Conservation (phyloP, 1,140 invertebrate genomes). For the Xylocopa sonorina region DNA sequence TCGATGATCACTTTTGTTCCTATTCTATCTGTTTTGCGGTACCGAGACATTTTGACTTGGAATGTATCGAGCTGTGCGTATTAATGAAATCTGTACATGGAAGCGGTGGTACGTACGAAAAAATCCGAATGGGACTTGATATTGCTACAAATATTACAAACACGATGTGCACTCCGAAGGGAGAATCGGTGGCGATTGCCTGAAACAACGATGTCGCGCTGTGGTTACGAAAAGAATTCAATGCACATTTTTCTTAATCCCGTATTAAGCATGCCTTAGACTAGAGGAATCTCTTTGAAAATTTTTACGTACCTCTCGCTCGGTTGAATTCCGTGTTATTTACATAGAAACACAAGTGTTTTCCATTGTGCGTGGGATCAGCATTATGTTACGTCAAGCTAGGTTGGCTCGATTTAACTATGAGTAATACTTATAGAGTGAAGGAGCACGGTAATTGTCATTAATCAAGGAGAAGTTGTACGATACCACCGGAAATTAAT, state of each 20-base stretch:
- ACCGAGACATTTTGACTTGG: conserved; percentile 24
- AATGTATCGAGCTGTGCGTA: conserved; percentile 48
- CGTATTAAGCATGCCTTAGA: conserved; percentile 12
- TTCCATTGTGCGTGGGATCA: conserved; percentile 14
- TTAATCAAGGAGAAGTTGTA: conserved; percentile 18
- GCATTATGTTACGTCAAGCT: conserved; percentile 13
- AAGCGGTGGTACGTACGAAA: conserved; percentile 28
- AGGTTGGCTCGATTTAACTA: conserved; percentile 27
- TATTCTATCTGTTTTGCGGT: conserved; percentile 1
- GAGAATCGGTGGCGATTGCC: background rate
- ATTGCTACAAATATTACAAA: background rate
- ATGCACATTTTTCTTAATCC: background rate
- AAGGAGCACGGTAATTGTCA: background rate
- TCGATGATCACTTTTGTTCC: conserved; percentile 17
- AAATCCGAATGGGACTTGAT: background rate
- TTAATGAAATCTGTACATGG: conserved; percentile 42
- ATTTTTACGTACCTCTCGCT: conserved; percentile 2
- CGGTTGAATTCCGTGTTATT: conserved; percentile 29
- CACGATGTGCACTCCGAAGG: background rate
- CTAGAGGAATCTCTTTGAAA: conserved; percentile 25
- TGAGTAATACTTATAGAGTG: conserved; percentile 3
- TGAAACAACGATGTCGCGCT: background rate
- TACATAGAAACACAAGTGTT: conserved; percentile 32
- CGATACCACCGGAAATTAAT: conserved; percentile 37
- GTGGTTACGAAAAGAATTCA: background rate